These are phyloP conservation scores for Astropecten irregularis DNA, from an alignment of 53 echinoderm and acorn worm species.

Conservation along the genomic window DNA sequence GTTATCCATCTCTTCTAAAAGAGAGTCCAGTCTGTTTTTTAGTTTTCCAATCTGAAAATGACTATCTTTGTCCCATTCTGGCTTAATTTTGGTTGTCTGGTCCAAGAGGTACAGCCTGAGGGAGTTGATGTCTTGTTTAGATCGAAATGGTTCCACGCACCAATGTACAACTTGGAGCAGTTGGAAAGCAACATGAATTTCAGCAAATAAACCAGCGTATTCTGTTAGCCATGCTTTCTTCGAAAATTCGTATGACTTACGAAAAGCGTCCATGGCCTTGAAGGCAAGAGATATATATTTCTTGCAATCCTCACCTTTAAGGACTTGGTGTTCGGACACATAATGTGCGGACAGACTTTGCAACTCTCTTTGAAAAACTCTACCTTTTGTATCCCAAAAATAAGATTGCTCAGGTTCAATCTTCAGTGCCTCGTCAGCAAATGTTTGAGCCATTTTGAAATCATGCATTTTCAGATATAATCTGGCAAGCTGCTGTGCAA, in stretches of 20 bases:
- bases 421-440: constrained; percentile 48
- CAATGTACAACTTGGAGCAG: constrained; percentile 30
- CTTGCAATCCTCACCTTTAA: not conserved
- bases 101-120: constrained; percentile 1
- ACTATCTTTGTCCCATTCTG: not conserved
- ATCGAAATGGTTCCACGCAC: constrained; percentile 42
- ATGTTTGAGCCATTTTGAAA: constrained; percentile 35
- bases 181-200: constrained; percentile 43
- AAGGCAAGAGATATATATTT: constrained; percentile 16
- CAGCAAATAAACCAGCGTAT: constrained; percentile 28
- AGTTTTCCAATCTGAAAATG: not conserved
- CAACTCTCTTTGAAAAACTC: constrained; percentile 30
- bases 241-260: constrained; percentile 20
- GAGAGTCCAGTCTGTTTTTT: constrained; percentile 15
- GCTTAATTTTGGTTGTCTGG: not conserved
- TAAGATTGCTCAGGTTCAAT: constrained; percentile 40
- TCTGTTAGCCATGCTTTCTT: not conserved
- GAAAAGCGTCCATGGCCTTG: constrained; percentile 33
- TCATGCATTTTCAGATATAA: constrained; percentile 15
- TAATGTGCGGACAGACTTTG: not conserved
- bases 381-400: constrained; percentile 74
- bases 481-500: constrained; percentile 62
- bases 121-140: not conserved
- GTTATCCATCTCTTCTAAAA: constrained; percentile 28
- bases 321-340: not conserved